Evolutionary conservation across 1,140 invertebrate species (phyloP), one percentile per base, ranked within the genome.

Genomic region (Drosophila takahashii): DNA sequence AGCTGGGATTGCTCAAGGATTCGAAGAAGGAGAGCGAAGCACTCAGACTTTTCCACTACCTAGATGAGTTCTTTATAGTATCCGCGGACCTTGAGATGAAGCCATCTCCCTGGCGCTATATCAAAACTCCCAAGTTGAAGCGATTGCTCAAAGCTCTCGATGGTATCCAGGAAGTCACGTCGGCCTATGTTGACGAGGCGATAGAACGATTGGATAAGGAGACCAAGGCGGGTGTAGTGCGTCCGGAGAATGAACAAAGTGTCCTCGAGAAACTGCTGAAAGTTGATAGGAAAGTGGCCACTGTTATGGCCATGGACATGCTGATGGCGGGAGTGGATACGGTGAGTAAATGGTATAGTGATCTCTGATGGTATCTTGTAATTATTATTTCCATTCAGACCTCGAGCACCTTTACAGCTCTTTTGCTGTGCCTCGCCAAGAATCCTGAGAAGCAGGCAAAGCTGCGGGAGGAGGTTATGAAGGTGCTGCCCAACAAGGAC

Each of bases 361-460:
- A 16, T 34, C 3, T 11, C 4, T 0, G 29, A 84, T 3, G 8
- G 4, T 9, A 18, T 1, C 5, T 0, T 16, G 0, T 9, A 11
- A 34, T 7, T 3, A 15, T 9, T 16, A 0, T 1, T 1, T 11
- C 13, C 2, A 10, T 32, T 0, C 18, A 90, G 87, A 91, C 89
- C 0, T 67, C 89, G 0, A 76, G 67, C 22, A 57, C 67, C 0
- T 72, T 89, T 32, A 54, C 75, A 4, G 77, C 54, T 4, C 44
- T 53, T 2, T 11, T 91, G 22, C 50, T 89, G 0, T 52, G 59
- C 16, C 90, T 98, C 16, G 95, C 96, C 1, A 94, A 94, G 56
- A 96, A 97, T 92, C 93, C 93, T 3, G 95, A 95, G 7, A 95
- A 95, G 59, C 97, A 98, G 90, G 93, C 93, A 36, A 95, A 93